Conservation (phyloP, 2,888 invertebrate genomes). For the Altica lythri region DNA sequence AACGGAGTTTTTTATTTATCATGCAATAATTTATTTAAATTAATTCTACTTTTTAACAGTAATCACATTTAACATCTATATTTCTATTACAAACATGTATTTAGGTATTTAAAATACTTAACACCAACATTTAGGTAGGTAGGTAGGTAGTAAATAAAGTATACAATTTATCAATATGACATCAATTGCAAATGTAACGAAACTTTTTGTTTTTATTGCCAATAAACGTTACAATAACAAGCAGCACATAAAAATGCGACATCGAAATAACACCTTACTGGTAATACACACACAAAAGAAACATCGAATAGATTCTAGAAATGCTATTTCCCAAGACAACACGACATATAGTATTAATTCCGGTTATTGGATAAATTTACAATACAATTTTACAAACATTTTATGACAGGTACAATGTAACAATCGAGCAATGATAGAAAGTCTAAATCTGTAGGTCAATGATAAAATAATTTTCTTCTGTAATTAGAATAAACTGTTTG, state of each 20-base stretch:
- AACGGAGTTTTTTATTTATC: too few species aligned
- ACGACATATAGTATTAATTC: conserved; percentile 6
- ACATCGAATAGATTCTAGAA: background rate
- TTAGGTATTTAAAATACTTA: too few species aligned
- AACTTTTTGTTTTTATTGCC: background rate
- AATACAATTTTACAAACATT: conserved; percentile 12
- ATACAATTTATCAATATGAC: conserved; percentile 10
- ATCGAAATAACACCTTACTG: conserved; percentile 6
- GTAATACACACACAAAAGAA: background rate
- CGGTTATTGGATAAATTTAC: conserved; percentile 15
- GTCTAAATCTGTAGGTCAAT: conserved; percentile 5
- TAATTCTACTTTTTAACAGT: too few species aligned
- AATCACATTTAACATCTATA: too few species aligned
- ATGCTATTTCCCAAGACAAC: conserved; percentile 20
- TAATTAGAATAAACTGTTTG: too few species aligned
- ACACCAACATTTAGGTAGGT: too few species aligned
- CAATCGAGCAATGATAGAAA: conserved; percentile 20
- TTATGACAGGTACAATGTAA: conserved; percentile 9
- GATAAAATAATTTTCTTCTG: too few species aligned
- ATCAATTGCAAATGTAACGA: background rate
- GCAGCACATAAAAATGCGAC: conserved; percentile 14
- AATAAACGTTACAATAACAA: conserved; percentile 6
- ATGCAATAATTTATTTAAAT: too few species aligned
- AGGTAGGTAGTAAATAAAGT: too few species aligned
- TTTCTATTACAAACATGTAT: too few species aligned